Percentiles rank a stretch among this genome's conserved stretches.
These are phyloP conservation scores for Zenarchopterus dispar DNA, from an alignment of 2,797 vertebrate genomes.

Conservation along the genomic window DNA sequence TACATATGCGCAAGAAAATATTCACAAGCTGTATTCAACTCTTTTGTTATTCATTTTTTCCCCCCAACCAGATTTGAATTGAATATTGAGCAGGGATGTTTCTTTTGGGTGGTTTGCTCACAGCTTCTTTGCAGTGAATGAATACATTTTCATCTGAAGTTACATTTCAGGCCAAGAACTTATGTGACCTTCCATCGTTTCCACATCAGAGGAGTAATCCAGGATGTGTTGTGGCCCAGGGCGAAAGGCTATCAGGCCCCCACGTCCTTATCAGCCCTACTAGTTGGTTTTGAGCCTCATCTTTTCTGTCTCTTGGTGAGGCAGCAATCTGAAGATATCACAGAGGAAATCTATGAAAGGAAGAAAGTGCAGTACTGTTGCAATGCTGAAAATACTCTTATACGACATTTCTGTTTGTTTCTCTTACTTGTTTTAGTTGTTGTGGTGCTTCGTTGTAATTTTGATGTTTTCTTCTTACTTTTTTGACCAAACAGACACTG, in stretches of 20 bases:
- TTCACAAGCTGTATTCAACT: constrained; percentile 13
- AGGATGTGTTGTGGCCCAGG: constrained; percentile 39
- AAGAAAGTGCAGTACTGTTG: constrained; percentile 26
- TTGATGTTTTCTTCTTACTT: neutral
- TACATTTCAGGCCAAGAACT: constrained; percentile 32
- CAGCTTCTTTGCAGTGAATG: neutral
- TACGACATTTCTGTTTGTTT: constrained; percentile 17
- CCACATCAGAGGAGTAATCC: constrained; percentile 36
- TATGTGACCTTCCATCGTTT: constrained; percentile 25
- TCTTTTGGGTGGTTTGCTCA: constrained; percentile 5
- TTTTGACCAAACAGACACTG: too few relatives aligned
- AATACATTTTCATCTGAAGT: constrained; percentile 12
- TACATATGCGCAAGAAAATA: constrained; percentile 19
- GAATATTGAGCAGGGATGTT: constrained; percentile 18
- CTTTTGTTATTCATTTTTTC: constrained; percentile 23
- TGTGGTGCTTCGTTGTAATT: constrained; percentile 6
- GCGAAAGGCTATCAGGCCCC: constrained; percentile 31
- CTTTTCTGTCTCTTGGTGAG: constrained; percentile 55
- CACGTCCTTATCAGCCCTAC: constrained; percentile 46
- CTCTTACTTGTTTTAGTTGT: constrained; percentile 10
- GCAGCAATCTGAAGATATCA: constrained; percentile 24
- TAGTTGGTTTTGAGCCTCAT: constrained; percentile 51
- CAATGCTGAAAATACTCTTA: constrained; percentile 37
- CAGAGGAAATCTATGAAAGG: constrained; percentile 24
- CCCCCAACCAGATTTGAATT: constrained; percentile 13